phyloP scores from a whole-genome alignment of 2,797 vertebrate genomes.

The Lepilemur ruficaudatus region DNA sequence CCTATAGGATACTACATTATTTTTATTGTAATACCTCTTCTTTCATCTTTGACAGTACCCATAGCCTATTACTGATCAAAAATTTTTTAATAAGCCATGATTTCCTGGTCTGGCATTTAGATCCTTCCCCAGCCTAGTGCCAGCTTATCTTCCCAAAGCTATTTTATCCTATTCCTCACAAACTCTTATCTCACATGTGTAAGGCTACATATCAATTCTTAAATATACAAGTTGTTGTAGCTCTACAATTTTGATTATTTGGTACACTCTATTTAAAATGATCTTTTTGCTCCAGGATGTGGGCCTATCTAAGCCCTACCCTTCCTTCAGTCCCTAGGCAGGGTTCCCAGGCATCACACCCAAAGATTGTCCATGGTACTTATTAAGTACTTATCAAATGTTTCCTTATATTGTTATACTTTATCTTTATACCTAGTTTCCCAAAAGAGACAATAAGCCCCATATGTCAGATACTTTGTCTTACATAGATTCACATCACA shows the following conservation, averaged over 20 bases:
- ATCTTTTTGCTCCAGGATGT: rapidly evolving
- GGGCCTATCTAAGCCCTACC: background rate
- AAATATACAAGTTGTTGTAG: background rate
- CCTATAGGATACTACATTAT: background rate
- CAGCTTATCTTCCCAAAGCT: background rate
- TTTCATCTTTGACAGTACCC: background rate
- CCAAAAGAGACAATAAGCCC: background rate
- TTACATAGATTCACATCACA: background rate
- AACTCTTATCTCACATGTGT: background rate
- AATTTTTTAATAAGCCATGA: background rate
- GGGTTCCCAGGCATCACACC: background rate
- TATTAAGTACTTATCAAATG: background rate
- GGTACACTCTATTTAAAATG: background rate
- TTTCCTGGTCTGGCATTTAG: background rate
- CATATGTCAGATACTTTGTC: background rate
- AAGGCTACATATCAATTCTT: background rate
- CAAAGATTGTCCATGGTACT: background rate
- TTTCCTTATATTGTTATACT: background rate
- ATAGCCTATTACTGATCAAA: background rate
- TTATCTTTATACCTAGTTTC: background rate
- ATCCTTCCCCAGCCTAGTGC: background rate
- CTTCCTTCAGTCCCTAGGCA: background rate
- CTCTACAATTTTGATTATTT: background rate
- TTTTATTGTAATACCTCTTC: background rate
- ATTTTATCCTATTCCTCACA: background rate